These are phyloP conservation scores for Himalopsyche phryganea DNA, from an alignment of 1,140 invertebrate genomes.

Conservation along the genomic window DNA sequence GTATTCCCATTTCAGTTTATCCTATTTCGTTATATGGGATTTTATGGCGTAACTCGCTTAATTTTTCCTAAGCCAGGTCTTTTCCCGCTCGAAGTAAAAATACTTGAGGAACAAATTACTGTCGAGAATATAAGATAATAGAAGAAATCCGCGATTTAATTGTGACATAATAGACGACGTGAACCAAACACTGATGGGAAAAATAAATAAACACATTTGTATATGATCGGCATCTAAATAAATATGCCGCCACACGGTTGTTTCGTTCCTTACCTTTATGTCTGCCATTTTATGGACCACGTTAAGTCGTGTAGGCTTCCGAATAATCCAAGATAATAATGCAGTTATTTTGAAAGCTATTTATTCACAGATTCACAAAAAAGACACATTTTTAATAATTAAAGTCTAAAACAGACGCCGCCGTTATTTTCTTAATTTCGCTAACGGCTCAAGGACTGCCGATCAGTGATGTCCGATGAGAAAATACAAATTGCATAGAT, in stretches of 20 bases:
- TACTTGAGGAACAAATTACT: neutral
- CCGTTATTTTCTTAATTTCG: constrained; percentile 1
- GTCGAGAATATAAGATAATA: neutral
- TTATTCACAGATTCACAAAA: neutral
- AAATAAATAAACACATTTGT: neutral
- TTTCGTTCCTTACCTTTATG: constrained; percentile 19
- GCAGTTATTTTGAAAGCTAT: neutral
- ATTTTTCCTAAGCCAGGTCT: no score
- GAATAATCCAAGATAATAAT: constrained; percentile 5
- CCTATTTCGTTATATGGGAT: neutral
- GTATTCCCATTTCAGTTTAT: neutral
- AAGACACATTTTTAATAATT: constrained; percentile 5
- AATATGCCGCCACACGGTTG: constrained; percentile 22
- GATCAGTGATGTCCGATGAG: neutral
- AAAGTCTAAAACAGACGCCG: neutral
- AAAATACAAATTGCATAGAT: no score
- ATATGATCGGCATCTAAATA: constrained; percentile 15
- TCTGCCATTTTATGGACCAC: constrained; percentile 22
- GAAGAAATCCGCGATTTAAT: neutral
- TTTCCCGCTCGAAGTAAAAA: neutral
- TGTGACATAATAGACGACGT: neutral
- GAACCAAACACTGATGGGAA: neutral
- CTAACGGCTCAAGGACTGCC: constrained; percentile 7
- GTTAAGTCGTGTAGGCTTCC: neutral
- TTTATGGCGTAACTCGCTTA: neutral